Base-by-base conservation (phyloP, 2,113 vertebrate species). In the Neogobius melanostomus region DNA sequence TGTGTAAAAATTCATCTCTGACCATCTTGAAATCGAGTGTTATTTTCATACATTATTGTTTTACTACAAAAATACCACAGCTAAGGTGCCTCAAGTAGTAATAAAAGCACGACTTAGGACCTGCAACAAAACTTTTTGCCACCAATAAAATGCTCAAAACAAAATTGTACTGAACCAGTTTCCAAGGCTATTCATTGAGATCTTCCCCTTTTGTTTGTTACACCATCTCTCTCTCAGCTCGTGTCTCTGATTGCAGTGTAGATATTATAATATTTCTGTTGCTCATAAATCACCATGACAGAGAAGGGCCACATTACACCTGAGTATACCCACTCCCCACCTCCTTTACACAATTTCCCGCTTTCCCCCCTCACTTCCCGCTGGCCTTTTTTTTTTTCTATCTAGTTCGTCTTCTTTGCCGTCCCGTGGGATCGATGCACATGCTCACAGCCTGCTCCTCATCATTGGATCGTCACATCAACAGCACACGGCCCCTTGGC, bases 221-320 rank as follows among this genome's bases (percentile, higher is more conserved):
- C 21, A 46, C 1, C 57, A 36, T 16, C 11, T 16, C 36, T 48
- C 64, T 12, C 46, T 28, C 52, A 42, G 57, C 66, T 77, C 68
- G 43, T 66, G 66, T 68, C 77, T 78, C 16, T 66, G 81, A 84
- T 84, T 85, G 53, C 80, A 71, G 74, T 74, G 69, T 72, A 61
- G 80, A 76, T 83, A 87, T 88, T 90, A 69, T 69, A 90, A 88
- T 85, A 74, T 76, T 79, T 79, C 70, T 79, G 53, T 74, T 85
- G 66, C 71, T 72, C 85, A 87, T 90, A 82, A 88, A 88, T 90
- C 88, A 88, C 74, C 1, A 51, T 87, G 88, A 90, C 88, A 86
- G 69, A 11, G 66, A 81, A 72, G 83, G 82, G 79, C 74, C 88
- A 88, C 68, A 66, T 83, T 85, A 88, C 80, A 88, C 86, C 86